These are phyloP conservation scores for Caenorhabditis sp. DNA, from an alignment of 2,888 invertebrate species.

Conservation along the genomic window DNA sequence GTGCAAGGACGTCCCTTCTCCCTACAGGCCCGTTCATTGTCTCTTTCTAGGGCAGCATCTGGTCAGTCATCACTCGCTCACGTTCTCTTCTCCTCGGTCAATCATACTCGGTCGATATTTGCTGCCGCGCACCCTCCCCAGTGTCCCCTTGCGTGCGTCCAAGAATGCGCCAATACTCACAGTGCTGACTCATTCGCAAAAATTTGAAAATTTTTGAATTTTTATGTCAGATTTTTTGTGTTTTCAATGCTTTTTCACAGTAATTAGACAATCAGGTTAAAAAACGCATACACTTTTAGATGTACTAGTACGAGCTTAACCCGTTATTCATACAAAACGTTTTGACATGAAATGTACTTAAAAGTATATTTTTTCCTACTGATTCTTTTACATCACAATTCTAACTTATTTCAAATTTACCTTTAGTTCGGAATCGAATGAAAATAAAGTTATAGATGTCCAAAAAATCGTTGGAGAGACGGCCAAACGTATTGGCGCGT, in stretches of 20 bases:
- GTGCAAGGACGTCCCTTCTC: background rate
- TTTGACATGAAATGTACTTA: too few relatives aligned
- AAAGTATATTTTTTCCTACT: too few relatives aligned
- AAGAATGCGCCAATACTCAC: constrained; percentile 11
- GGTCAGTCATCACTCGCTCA: background rate
- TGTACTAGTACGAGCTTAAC: too few relatives aligned
- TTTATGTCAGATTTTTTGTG: too few relatives aligned
- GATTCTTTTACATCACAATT: too few relatives aligned
- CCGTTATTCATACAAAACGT: too few relatives aligned
- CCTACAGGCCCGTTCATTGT: constrained; percentile 1
- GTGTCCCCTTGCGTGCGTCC: background rate
- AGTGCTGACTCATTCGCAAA: background rate
- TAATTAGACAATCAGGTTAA: too few relatives aligned
- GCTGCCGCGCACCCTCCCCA: constrained; percentile 20
- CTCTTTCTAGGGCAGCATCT: constrained; percentile 16
- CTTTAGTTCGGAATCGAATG: too few relatives aligned
- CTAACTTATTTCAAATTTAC: too few relatives aligned
- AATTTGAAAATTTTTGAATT: constrained; percentile 20
- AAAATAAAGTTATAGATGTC: constrained; percentile 1
- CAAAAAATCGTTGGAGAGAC: background rate
- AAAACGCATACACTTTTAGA: too few relatives aligned
- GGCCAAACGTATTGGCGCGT: constrained; percentile 34
- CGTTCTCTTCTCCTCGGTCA: constrained; percentile 3
- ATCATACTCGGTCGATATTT: constrained; percentile 12
- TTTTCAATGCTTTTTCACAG: too few relatives aligned